A percentile compares a stretch with the other conserved stretches of the same genome.
phyloP scores from a whole-genome alignment of 2,113 vertebrate species.

The Cygnus atratus region DNA sequence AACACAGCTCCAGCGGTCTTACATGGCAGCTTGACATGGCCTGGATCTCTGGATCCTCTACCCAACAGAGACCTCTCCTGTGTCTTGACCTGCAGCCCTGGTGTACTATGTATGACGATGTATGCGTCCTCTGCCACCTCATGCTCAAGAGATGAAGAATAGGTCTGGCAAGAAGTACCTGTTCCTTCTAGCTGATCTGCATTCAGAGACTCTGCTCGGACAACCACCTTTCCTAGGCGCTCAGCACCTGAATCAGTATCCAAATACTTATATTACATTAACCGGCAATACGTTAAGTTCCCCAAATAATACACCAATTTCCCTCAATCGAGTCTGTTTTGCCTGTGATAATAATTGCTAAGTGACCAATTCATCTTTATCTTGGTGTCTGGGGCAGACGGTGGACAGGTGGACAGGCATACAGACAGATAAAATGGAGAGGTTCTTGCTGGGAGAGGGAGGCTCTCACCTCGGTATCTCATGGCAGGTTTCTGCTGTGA shows the following conservation, averaged over 20 bases:
- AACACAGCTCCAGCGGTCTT: fast-evolving
- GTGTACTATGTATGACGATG: too few relatives aligned
- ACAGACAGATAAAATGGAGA: background rate
- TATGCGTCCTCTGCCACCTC: too few relatives aligned
- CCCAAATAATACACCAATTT: background rate
- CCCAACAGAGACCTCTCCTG: too few relatives aligned
- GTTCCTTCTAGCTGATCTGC: too few relatives aligned
- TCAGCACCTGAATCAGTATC: background rate
- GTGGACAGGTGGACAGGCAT: background rate
- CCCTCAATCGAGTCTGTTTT: fast-evolving
- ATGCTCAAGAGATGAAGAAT: too few relatives aligned
- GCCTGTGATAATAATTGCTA: background rate
- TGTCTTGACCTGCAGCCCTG: too few relatives aligned
- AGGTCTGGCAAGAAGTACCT: too few relatives aligned
- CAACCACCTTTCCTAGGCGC: background rate
- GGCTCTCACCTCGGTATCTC: background rate
- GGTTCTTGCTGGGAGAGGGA: background rate
- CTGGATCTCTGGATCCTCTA: too few relatives aligned
- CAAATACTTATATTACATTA: background rate
- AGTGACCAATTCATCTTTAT: background rate
- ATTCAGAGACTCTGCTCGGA: too few relatives aligned
- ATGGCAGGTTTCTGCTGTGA: background rate
- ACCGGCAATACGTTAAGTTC: background rate
- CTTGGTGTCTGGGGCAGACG: fast-evolving
- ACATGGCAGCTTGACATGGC: background rate